Evolutionary conservation across 2,113 vertebrate species (phyloP).

Genomic region (Chaenocephalus aceratus): DNA sequence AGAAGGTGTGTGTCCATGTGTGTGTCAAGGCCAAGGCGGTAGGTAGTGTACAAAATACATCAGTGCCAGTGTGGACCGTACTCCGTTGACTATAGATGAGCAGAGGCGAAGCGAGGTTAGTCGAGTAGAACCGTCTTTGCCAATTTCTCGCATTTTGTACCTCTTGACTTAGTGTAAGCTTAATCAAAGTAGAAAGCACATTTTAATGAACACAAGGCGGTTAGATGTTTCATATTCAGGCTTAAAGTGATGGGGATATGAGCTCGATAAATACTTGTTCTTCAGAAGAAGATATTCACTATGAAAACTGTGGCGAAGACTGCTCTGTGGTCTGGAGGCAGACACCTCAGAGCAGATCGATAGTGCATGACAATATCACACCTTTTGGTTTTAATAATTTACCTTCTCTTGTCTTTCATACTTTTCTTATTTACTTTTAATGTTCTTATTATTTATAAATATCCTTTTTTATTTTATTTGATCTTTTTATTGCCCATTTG

Average conservation of each 20-base stretch:
- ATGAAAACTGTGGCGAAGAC: background rate
- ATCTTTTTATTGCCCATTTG: too few relatives aligned
- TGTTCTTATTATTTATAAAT: background rate
- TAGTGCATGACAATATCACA: too few relatives aligned
- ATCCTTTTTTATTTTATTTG: background rate
- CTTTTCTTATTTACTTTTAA: background rate
- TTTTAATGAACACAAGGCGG: background rate
- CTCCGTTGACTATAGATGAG: constrained; percentile 23
- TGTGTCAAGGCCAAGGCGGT: background rate
- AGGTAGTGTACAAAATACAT: background rate
- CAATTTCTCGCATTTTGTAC: background rate
- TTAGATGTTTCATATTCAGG: background rate
- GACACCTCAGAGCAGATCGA: background rate
- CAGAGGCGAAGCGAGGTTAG: background rate
- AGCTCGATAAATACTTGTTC: background rate
- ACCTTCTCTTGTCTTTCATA: background rate
- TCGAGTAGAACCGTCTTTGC: background rate
- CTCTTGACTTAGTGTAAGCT: background rate
- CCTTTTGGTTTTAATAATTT: too few relatives aligned
- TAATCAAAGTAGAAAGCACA: background rate
- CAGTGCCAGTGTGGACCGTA: background rate
- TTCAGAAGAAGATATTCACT: background rate
- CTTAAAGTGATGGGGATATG: background rate
- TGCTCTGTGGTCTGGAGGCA: background rate
- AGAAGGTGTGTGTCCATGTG: background rate